These are phyloP conservation scores for Uloborus diversus DNA, from an alignment of 1,140 invertebrate species.

Conservation along the genomic window DNA sequence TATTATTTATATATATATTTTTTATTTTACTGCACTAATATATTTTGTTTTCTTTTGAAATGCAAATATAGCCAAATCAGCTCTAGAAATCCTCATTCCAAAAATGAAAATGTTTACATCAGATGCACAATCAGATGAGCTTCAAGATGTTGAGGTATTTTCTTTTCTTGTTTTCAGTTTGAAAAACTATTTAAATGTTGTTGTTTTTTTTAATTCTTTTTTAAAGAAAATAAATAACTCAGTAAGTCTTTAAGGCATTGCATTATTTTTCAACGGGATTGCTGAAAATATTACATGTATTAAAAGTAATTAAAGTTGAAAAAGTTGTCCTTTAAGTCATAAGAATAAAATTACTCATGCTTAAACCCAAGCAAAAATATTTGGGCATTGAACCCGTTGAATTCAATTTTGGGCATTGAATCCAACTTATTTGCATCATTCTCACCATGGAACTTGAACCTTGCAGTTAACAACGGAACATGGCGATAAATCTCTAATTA, in stretches of 20 bases:
- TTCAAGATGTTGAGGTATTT: constrained; percentile 70
- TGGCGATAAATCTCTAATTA: too few species aligned
- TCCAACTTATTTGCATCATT: too few species aligned
- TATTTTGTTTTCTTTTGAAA: background rate
- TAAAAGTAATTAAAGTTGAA: background rate
- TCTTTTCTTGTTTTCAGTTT: background rate
- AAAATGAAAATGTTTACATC: constrained; percentile 80
- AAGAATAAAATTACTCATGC: too few species aligned
- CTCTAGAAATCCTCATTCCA: constrained; percentile 92
- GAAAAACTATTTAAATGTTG: too few species aligned
- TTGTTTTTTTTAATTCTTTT: constrained; percentile 28
- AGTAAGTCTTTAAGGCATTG: background rate
- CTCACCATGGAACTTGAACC: too few species aligned
- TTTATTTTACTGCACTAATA: constrained; percentile 3
- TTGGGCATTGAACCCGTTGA: too few species aligned
- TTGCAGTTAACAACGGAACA: too few species aligned
- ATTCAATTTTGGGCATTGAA: too few species aligned
- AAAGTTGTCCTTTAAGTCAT: background rate
- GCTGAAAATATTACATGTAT: background rate
- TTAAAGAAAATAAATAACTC: background rate
- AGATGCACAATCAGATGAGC: constrained; percentile 60
- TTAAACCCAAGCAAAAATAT: too few species aligned
- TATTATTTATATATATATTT: too few species aligned
- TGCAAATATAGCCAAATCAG: constrained; percentile 69
- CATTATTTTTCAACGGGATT: background rate